Evolutionary conservation across 2,888 invertebrate species (phyloP), one percentile per base, ranked within the genome.

Genomic region (Mactromeris polynyma): DNA sequence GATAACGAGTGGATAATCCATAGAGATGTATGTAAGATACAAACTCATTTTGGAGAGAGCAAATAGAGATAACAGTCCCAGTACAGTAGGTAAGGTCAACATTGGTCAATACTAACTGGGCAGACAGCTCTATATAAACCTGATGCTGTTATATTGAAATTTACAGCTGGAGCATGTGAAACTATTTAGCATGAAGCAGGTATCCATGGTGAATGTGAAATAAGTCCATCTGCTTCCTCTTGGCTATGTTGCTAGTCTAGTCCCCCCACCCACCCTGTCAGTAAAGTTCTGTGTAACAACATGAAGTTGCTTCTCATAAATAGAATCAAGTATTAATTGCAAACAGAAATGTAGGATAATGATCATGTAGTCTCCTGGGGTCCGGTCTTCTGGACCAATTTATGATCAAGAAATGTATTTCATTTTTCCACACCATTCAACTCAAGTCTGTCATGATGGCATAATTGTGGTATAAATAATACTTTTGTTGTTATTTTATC

Each of bases 1-100:
- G 36, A 73, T 73, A 73, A 73, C 36, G 73, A 33, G 33, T 11
- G 33, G 73, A 73, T 73, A 73, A 73, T 73, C 73, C 36, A 73
- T 73, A 33, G 14, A 73, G 73, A 73, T 73, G 11, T 73, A 73
- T 9, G 17, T 4, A 3, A 33, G 17, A 33, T 33, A 73, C 14
- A 19, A 33, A 14, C 73, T 73, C 31, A 73, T 33, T 14, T 33
- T 11, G 73, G 31, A 33, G 73, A 73, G 31, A 73, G 73, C 36
- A 73, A 26, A 36, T 33, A 36, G 19, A 73, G 36, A 36, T 36
- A 73, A 36, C 14, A 36, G 33, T 73, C 33, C 9, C n/a, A 26
- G 33, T 36, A 33, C 36, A 19, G 73, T 73, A n/a, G n/a, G n/a
- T 64, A 73, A 73, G 17, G 73, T 73, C 36, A 36, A 36, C 73